Evolutionary conservation across 2,888 invertebrate species (phyloP).

Genomic region (Branchipolynoe longqiensis): DNA sequence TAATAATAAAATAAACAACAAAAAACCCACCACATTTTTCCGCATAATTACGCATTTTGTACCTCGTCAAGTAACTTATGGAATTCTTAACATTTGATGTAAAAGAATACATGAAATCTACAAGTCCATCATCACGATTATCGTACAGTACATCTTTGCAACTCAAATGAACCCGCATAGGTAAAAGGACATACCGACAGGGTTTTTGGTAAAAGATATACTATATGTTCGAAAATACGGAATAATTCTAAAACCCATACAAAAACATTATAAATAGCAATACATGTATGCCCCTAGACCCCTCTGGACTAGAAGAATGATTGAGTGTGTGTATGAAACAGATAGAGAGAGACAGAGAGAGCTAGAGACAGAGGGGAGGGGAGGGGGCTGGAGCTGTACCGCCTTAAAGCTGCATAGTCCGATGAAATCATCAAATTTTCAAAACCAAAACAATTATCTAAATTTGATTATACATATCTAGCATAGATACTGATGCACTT

Average conservation of each 20-base stretch:
- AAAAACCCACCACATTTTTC: too few species aligned
- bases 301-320: conserved; percentile 44
- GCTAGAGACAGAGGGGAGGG: too few species aligned
- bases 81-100: conserved; percentile 54
- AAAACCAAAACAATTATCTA: too few species aligned
- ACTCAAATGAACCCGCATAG: conserved; percentile 24
- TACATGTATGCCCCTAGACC: conserved; percentile 50
- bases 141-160: conserved; percentile 36
- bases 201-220: conserved; percentile 48
- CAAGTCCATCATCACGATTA: conserved; percentile 5
- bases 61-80: conserved; percentile 46
- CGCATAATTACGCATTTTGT: conserved; percentile 43
- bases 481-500: too few species aligned
- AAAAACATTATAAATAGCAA: conserved; percentile 56
- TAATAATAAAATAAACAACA: too few species aligned
- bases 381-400: too few species aligned
- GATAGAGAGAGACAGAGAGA: too few species aligned
- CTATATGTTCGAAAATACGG: conserved; percentile 54
- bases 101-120: conserved; percentile 57
- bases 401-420: too few species aligned
- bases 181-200: conserved; percentile 9
- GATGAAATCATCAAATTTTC: too few species aligned
- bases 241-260: conserved; percentile 57
- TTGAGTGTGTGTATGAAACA: conserved; percentile 8
- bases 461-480: too few species aligned